Percentiles rank a stretch among this genome's conserved stretches.
phyloP scores from a whole-genome alignment of 2,888 invertebrate genomes.

The Hedya salicella region DNA sequence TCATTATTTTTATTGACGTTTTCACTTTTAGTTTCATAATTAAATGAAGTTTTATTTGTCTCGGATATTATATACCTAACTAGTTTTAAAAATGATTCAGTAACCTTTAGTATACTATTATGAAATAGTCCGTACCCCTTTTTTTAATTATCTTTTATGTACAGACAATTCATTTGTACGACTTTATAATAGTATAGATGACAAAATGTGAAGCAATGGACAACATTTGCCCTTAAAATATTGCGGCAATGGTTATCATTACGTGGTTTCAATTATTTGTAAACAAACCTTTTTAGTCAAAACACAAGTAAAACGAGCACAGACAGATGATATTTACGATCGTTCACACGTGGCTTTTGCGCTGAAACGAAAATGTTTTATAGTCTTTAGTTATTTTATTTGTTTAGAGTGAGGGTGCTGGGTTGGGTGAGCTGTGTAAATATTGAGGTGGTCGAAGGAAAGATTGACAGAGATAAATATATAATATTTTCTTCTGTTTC shows the following conservation, averaged over 20 bases:
- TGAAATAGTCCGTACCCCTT: no score
- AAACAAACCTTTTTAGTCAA: conserved; percentile 16
- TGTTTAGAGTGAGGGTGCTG: conserved; percentile 38
- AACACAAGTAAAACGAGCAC: conserved; percentile 17
- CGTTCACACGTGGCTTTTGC: conserved; percentile 35
- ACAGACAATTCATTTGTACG: no score
- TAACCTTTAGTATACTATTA: no score
- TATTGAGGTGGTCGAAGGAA: conserved; percentile 6
- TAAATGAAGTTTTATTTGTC: no score
- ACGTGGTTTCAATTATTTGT: conserved; percentile 6
- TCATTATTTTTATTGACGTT: no score
- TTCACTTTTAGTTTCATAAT: no score
- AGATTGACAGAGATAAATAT: conserved; percentile 8
- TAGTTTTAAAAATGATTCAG: no score
- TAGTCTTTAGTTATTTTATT: conserved; percentile 35
- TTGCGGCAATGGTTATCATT: neutral
- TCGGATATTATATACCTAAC: no score
- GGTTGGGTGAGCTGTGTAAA: conserved; percentile 28
- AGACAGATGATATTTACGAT: conserved; percentile 34
- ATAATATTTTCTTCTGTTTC: neutral
- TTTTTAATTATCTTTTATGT: no score
- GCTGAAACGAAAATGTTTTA: conserved; percentile 37
- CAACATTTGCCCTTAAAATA: no score
- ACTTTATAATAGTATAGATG: no score
- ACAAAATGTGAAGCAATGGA: no score